Percentiles rank a stretch among this genome's conserved stretches.
Conservation (phyloP, 1,140 invertebrate species). For the Batillaria attramentaria region DNA sequence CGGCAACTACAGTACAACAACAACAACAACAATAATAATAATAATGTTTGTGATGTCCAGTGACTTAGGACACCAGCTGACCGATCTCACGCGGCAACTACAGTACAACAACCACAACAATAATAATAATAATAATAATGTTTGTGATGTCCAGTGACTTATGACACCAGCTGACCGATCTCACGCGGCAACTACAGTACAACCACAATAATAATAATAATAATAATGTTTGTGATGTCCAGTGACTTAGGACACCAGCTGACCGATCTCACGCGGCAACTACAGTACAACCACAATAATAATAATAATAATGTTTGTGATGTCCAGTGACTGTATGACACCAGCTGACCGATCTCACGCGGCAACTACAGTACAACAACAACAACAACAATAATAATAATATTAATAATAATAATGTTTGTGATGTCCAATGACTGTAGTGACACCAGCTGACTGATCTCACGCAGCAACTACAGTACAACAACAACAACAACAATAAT, state of each 20-base stretch:
- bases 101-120: not conserved
- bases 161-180: constrained; percentile 59
- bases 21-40: not conserved
- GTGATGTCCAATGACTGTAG: constrained; percentile 65
- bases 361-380: constrained; percentile 49
- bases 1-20: constrained; percentile 50
- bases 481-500: not conserved
- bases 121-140: constrained; percentile 30
- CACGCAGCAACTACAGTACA: constrained; percentile 54
- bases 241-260: constrained; percentile 59
- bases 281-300: constrained; percentile 20
- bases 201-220: not conserved
- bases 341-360: constrained; percentile 61
- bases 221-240: constrained; percentile 58
- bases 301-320: constrained; percentile 52
- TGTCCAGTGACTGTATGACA: constrained; percentile 62
- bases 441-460: constrained; percentile 60
- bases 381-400: too few relatives aligned
- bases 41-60: constrained; percentile 61
- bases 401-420: constrained; percentile 39
- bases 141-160: constrained; percentile 64
- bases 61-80: constrained; percentile 56
- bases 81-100: constrained; percentile 66
- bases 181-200: constrained; percentile 57
- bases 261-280: constrained; percentile 64